These are phyloP conservation scores for Ganaspis sp. DNA, from an alignment of 1,140 invertebrate species.

Conservation along the genomic window DNA sequence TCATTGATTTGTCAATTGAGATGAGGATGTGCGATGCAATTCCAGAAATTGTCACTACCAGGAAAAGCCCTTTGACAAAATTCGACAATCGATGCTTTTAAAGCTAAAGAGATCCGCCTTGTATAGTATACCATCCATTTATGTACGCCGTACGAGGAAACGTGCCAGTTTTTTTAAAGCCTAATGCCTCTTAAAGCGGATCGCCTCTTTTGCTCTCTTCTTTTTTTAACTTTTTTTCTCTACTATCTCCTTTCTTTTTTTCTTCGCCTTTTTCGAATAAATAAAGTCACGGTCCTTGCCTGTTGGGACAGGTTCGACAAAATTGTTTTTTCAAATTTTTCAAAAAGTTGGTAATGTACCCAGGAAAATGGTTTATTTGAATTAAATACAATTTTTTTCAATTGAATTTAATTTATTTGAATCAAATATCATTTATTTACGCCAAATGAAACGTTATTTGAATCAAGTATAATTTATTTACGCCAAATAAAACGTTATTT, in stretches of 20 bases:
- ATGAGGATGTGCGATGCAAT: background rate
- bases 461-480: too few species aligned
- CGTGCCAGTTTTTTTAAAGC: slow-evolving; percentile 20
- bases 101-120: background rate
- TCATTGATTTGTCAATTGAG: slow-evolving; percentile 20
- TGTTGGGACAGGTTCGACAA: too few species aligned
- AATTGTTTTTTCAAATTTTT: too few species aligned
- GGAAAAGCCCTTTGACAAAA: slow-evolving; percentile 9
- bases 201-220: slow-evolving; percentile 3
- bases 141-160: background rate
- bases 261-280: background rate
- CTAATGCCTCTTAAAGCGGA: background rate
- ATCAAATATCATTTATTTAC: too few species aligned
- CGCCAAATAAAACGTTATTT: too few species aligned
- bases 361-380: too few species aligned
- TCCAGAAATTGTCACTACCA: background rate
- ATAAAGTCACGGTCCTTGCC: too few species aligned
- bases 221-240: background rate
- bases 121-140: background rate
- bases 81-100: background rate
- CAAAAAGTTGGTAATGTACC: too few species aligned
- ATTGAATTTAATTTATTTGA: too few species aligned
- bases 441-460: too few species aligned
- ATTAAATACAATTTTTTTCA: too few species aligned
- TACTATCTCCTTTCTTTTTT: background rate